phyloP scores from a whole-genome alignment of 1,140 invertebrate species.

The Pectinophora gossypiella region DNA sequence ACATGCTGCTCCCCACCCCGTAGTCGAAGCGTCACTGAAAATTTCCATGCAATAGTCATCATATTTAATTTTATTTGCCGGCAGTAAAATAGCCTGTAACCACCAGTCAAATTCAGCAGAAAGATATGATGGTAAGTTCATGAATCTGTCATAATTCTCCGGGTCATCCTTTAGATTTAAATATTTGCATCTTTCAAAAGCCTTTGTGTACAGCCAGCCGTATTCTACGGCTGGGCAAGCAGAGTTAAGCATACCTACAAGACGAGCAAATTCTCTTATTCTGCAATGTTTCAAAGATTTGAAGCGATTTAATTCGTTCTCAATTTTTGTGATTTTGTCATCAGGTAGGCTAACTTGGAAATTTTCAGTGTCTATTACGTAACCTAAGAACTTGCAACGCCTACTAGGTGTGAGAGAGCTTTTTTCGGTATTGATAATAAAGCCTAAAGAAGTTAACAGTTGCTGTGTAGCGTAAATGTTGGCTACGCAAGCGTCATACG shows the following conservation, averaged over 20 bases:
- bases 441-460: background rate
- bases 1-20: constrained; percentile 12
- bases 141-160: constrained; percentile 8
- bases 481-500: background rate
- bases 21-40: constrained; percentile 8
- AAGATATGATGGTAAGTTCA: background rate
- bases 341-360: constrained; percentile 4
- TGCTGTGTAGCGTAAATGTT: background rate
- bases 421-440: constrained; percentile 9
- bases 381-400: constrained; percentile 2
- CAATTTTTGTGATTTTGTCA: constrained; percentile 2
- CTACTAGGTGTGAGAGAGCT: background rate
- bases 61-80: constrained; percentile 7
- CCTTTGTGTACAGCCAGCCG: too few relatives aligned
- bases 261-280: constrained; percentile 6
- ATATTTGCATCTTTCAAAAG: constrained; percentile 8
- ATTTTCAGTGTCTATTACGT: constrained; percentile 4
- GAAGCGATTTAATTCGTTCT: background rate
- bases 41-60: constrained; percentile 7
- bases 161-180: background rate
- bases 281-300: background rate
- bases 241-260: constrained; percentile 5
- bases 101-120: constrained; percentile 7
- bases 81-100: background rate
- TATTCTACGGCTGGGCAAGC: constrained; percentile 8